Conservation (phyloP, 2,113 vertebrate species). For the Calonectris borealis region DNA sequence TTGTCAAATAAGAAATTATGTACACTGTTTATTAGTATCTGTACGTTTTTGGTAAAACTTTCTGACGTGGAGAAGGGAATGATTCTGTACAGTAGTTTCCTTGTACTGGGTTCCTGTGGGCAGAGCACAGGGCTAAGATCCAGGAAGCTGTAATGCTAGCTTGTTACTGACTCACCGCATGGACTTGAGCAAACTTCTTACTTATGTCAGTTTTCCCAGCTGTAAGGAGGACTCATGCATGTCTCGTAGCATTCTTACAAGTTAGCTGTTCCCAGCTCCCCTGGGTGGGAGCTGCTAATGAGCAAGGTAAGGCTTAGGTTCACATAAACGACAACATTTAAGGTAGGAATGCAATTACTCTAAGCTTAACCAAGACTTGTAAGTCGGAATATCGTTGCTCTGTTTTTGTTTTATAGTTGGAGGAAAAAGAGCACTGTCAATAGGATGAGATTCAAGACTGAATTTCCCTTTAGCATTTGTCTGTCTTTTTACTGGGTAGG, state of each 20-base stretch:
- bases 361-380: not conserved
- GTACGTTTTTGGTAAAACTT: not conserved
- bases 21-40: not conserved
- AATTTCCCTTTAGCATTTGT: not conserved
- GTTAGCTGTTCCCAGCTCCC: not conserved
- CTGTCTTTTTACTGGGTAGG: not conserved
- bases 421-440: not conserved
- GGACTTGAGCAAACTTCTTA: not conserved
- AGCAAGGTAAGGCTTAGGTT: not conserved
- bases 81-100: conserved; percentile 5
- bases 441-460: not conserved
- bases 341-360: not conserved
- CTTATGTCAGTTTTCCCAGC: not conserved
- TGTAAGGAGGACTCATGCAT: not conserved
- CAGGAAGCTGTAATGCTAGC: not conserved
- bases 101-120: not conserved
- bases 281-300: not conserved
- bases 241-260: not conserved
- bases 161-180: not conserved
- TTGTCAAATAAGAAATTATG: not conserved
- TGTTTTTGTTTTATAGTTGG: not conserved
- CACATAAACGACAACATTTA: not conserved
- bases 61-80: not conserved
- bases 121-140: not conserved
- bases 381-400: not conserved